These are phyloP conservation scores for Apotomis turbidana DNA, from an alignment of 2,888 invertebrate species.

Conservation along the genomic window DNA sequence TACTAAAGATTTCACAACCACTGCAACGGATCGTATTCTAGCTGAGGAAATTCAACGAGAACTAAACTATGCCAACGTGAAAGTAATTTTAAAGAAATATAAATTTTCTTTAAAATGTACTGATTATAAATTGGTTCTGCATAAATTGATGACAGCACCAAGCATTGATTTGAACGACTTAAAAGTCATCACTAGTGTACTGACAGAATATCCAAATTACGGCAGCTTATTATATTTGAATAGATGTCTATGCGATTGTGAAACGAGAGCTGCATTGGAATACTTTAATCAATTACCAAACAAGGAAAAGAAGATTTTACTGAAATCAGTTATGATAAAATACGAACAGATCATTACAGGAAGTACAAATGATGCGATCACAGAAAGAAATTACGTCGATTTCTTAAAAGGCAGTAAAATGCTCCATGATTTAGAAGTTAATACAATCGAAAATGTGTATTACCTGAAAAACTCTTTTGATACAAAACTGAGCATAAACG, in stretches of 20 bases:
- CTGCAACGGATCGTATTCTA: constrained; percentile 64
- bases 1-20: constrained; percentile 69
- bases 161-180: constrained; percentile 69
- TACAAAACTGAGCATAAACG: constrained; percentile 61
- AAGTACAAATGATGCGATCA: constrained; percentile 50
- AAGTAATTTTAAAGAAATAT: constrained; percentile 77
- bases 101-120: constrained; percentile 72
- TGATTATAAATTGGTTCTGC: constrained; percentile 70
- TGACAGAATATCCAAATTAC: constrained; percentile 63
- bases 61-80: constrained; percentile 73
- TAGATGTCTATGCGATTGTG: constrained; percentile 70
- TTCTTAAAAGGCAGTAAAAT: constrained; percentile 72
- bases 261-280: constrained; percentile 67
- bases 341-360: constrained; percentile 72
- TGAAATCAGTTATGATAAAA: constrained; percentile 67
- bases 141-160: constrained; percentile 66
- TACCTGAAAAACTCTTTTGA: constrained; percentile 72
- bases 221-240: constrained; percentile 69
- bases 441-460: constrained; percentile 68
- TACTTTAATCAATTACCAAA: constrained; percentile 63
- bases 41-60: constrained; percentile 74
- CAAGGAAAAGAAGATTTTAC: constrained; percentile 61
- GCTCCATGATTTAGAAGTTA: constrained; percentile 60
- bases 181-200: constrained; percentile 64
- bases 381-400: constrained; percentile 77